Percentiles rank a stretch among this genome's conserved stretches.
These are phyloP conservation scores for Polyommatus icarus DNA, from an alignment of 2,888 invertebrate genomes.

Conservation along the genomic window DNA sequence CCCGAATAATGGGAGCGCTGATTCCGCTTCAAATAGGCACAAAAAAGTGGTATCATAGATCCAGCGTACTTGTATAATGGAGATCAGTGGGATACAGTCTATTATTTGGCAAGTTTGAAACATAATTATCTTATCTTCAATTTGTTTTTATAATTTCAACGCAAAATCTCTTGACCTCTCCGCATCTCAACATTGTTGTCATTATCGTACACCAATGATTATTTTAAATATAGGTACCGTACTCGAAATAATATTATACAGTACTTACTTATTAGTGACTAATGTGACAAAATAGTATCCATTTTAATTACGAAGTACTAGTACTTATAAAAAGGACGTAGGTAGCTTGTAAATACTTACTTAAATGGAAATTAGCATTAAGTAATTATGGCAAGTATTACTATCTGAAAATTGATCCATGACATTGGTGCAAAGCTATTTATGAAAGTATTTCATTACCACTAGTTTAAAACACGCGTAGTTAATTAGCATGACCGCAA, in stretches of 20 bases:
- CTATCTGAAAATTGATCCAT: background rate
- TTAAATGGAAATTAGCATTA: background rate
- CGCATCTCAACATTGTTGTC: background rate
- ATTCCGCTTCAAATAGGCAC: too few species aligned
- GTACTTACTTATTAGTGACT: too few species aligned
- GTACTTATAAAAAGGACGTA: too few species aligned
- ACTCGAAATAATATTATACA: background rate
- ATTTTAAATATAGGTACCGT: background rate
- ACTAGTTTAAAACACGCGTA: background rate
- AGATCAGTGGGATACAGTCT: too few species aligned
- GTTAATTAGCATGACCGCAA: background rate
- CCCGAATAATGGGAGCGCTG: too few species aligned
- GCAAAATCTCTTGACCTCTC: background rate
- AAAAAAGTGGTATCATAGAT: too few species aligned
- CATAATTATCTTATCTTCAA: background rate
- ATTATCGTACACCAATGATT: background rate
- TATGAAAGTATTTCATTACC: background rate
- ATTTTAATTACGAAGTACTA: too few species aligned
- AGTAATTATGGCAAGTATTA: background rate
- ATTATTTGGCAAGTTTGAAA: background rate
- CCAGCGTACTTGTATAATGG: too few species aligned
- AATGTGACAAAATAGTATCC: background rate
- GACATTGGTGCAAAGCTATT: background rate
- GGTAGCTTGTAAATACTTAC: too few species aligned
- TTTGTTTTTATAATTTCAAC: constrained; percentile 13